phyloP scores from a whole-genome alignment of 2,888 invertebrate genomes.

The Ornithoptera alexandrae region DNA sequence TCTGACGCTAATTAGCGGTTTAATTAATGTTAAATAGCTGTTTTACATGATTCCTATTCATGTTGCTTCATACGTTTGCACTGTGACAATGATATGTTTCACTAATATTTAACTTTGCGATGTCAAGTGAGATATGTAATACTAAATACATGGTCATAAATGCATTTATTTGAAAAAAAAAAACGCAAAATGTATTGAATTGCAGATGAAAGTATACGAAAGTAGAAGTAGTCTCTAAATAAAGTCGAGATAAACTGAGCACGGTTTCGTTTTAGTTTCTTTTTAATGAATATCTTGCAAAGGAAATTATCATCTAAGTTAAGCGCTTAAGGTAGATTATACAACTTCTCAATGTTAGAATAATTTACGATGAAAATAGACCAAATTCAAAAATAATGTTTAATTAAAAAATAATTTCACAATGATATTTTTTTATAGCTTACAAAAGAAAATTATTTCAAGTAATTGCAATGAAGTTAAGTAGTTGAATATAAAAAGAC shows the following conservation, averaged over 20 bases:
- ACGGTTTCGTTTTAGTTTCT: slow-evolving; percentile 5
- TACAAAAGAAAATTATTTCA: too few relatives aligned
- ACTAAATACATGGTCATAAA: not conserved
- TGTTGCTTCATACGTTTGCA: slow-evolving; percentile 11
- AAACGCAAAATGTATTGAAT: not conserved
- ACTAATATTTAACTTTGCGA: not conserved
- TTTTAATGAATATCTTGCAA: not conserved
- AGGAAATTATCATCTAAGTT: not conserved
- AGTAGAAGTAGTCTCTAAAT: slow-evolving; percentile 19
- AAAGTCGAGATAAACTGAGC: slow-evolving; percentile 3
- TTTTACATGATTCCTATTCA: slow-evolving; percentile 3
- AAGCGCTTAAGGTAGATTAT: not conserved
- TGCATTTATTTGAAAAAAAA: not conserved
- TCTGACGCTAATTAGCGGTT: slow-evolving; percentile 42
- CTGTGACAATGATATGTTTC: not conserved
- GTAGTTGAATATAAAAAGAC: too few relatives aligned
- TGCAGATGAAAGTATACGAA: not conserved
- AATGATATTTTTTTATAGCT: not conserved
- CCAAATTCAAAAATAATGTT: not conserved
- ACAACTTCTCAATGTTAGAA: not conserved
- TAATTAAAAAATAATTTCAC: not conserved
- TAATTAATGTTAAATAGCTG: slow-evolving; percentile 35
- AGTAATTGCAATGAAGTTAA: too few relatives aligned
- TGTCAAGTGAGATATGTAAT: slow-evolving; percentile 5
- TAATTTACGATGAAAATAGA: not conserved